Evolutionary conservation across 2,888 invertebrate genomes (phyloP), one percentile per base, ranked within the genome.

Genomic region (Orchesellides sinensis): DNA sequence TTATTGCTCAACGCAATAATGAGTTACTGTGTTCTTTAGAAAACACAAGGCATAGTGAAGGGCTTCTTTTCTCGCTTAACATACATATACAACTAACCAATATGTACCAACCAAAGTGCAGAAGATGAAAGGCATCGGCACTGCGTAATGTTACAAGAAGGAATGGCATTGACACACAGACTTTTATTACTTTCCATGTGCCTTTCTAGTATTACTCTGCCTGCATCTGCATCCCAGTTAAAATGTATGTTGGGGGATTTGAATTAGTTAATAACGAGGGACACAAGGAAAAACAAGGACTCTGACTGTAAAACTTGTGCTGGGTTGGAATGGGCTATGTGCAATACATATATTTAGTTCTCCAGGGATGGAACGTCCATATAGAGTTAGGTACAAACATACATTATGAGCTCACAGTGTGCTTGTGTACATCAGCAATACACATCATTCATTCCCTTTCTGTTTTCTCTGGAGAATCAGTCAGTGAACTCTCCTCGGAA

Each of bases 121-220:
- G n/a, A n/a, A n/a, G n/a, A 63, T 40, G 63, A 21, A 63, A 63
- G 21, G 25, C 63, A 63, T 23, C 63, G 25, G 14, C 63, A 63
- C 2, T 40, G 12, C 63, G 40, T 32, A 40, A 35, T 66, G 66
- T 25, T 32, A 6, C 21, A 6, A 45, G 2, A 66, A 47, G 17
- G 29, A 47, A 47, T 23, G 66, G 27, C 66, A 66, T 66, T 66
- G 66, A 66, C 66, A 66, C 21, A 66, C 32, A 63, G 35, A 63
- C 5, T 66, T 66, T 66, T 66, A 66, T 66, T 66, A 23, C 19
- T 65, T 66, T 25, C 23, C 66, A 27, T 66, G 25, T 27, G 63
- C 63, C 32, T 8, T n/a, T n/a, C n/a, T n/a, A n/a, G n/a, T n/a
- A n/a, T n/a, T n/a, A 8, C 40, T 5, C 40, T 40, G 40, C n/a